Conservation (phyloP, 2,797 vertebrate genomes). For the Orestias chungarensis region DNA sequence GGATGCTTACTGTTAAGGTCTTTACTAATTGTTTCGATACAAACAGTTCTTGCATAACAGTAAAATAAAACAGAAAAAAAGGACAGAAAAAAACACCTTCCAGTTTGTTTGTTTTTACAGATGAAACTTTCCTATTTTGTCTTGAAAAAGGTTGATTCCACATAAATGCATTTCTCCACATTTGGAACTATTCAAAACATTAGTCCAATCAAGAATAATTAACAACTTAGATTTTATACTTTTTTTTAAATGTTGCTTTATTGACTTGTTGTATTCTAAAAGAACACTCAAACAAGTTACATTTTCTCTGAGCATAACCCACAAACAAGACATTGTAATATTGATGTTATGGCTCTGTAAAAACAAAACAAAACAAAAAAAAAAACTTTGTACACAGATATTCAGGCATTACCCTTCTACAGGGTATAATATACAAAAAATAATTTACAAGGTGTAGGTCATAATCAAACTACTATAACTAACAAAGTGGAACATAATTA, state of each 20-base stretch:
- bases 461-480: slow-evolving; percentile 39
- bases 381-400: slow-evolving; percentile 52
- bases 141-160: not conserved
- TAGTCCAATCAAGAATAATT: not conserved
- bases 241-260: slow-evolving; percentile 52
- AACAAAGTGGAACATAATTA: slow-evolving; percentile 38
- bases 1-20: not conserved
- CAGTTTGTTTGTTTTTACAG: too few relatives aligned
- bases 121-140: not conserved
- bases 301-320: slow-evolving; percentile 28
- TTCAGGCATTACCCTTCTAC: slow-evolving; percentile 21
- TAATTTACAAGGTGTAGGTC: slow-evolving; percentile 17
- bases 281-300: slow-evolving; percentile 42
- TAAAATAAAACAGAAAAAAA: not conserved
- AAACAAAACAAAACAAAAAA: slow-evolving; percentile 34
- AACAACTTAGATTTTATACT: slow-evolving; percentile 25
- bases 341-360: slow-evolving; percentile 41
- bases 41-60: not conserved
- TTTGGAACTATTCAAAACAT: not conserved
- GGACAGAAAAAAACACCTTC: not conserved
- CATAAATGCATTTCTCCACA: not conserved
- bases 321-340: slow-evolving; percentile 37
- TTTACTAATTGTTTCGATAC: not conserved
- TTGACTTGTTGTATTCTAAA: slow-evolving; percentile 50
- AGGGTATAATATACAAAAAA: slow-evolving; percentile 10